These are phyloP conservation scores for Drosophila silvestris DNA, from an alignment of 2,888 invertebrate species.

Conservation along the genomic window DNA sequence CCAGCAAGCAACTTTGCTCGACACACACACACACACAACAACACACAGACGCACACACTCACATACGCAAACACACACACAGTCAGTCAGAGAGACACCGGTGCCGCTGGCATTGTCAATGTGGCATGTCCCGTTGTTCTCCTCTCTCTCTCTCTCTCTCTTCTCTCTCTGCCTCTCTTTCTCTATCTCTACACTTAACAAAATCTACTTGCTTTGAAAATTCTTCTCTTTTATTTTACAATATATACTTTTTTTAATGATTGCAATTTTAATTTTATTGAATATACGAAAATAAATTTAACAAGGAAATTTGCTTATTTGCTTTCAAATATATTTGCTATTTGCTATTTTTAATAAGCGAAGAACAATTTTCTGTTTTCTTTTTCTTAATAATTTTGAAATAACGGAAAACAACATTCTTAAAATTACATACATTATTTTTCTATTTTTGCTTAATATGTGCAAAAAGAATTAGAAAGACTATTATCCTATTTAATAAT, in stretches of 20 bases:
- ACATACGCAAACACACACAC: neutral
- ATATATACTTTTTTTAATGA: no score
- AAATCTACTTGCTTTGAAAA: neutral
- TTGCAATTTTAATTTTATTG: no score
- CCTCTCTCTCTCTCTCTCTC: constrained; percentile 1
- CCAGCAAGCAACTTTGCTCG: constrained; percentile 55
- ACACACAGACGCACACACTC: constrained; percentile 7
- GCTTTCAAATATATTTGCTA: neutral
- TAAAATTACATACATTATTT: no score
- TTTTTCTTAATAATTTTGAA: no score
- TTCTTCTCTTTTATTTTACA: neutral
- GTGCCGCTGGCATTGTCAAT: constrained; percentile 47
- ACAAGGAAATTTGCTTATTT: neutral
- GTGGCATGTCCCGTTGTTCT: constrained; percentile 28
- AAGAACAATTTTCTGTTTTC: neutral
- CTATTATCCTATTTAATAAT: no score
- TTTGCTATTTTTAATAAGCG: neutral
- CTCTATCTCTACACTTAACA: constrained; percentile 25
- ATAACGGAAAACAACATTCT: no score
- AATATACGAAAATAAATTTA: neutral
- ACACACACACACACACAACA: constrained; percentile 23
- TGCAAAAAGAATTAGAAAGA: no score
- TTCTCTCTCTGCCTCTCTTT: constrained; percentile 5
- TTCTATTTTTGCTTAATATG: no score
- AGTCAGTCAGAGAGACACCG: constrained; percentile 32